These are phyloP conservation scores for Aspidiotus destructor DNA, from an alignment of 2,888 invertebrate genomes.

Conservation along the genomic window DNA sequence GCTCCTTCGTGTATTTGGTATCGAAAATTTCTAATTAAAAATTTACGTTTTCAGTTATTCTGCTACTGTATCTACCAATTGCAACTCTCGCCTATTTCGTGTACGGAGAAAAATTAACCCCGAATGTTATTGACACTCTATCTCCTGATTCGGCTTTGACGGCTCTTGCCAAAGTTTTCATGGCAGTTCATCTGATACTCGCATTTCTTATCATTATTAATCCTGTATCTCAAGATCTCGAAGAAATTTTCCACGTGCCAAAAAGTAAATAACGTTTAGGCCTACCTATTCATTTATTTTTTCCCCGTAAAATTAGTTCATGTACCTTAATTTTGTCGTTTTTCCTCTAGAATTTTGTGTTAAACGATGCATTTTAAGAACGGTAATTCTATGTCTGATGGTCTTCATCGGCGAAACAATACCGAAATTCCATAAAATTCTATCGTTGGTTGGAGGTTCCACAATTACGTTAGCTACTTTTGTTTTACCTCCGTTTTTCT, in stretches of 20 bases:
- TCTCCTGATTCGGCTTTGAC: conserved; percentile 49
- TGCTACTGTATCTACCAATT: conserved; percentile 52
- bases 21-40: too few species aligned
- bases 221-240: conserved; percentile 60
- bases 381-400: conserved; percentile 50
- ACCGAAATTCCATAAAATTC: conserved; percentile 58
- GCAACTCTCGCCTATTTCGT: conserved; percentile 53
- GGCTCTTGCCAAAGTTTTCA: conserved; percentile 51
- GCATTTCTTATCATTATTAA: conserved; percentile 62
- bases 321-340: background rate
- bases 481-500: conserved; percentile 58
- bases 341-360: conserved; percentile 50
- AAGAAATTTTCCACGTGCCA: conserved; percentile 54
- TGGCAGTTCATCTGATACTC: conserved; percentile 55
- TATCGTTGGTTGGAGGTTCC: conserved; percentile 61
- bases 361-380: conserved; percentile 50
- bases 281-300: background rate
- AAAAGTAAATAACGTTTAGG: conserved; percentile 46
- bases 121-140: conserved; percentile 53
- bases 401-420: conserved; percentile 58
- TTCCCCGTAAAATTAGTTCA: too few species aligned
- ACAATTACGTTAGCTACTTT: conserved; percentile 58
- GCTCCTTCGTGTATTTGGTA: too few species aligned
- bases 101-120: conserved; percentile 51
- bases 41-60: conserved; percentile 44